phyloP scores from a whole-genome alignment of 2,113 vertebrate species.

The Heterochromis multidens region DNA sequence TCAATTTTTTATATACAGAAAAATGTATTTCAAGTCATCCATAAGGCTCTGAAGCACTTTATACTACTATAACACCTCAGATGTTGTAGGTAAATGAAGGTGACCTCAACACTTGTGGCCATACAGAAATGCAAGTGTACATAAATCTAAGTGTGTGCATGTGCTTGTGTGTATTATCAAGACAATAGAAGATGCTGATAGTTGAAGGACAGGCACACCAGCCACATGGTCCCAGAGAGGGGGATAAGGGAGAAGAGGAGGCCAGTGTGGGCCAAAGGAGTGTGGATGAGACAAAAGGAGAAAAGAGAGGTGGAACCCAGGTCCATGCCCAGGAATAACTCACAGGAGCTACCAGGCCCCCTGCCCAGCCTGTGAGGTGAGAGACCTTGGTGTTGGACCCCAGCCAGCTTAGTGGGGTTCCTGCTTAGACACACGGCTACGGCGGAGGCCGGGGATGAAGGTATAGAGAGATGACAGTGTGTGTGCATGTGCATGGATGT shows the following conservation, averaged over 20 bases:
- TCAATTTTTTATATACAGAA: not conserved
- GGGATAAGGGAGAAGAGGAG: slow-evolving; percentile 55
- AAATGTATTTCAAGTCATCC: not conserved
- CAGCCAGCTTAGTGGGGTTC: slow-evolving; percentile 72
- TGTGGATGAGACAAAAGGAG: slow-evolving; percentile 55
- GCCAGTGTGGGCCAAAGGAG: slow-evolving; percentile 43
- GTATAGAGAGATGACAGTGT: slow-evolving; percentile 55
- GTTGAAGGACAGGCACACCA: slow-evolving; percentile 72
- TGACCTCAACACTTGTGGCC: slow-evolving; percentile 43
- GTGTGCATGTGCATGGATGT: not conserved
- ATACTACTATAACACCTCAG: slow-evolving; percentile 16
- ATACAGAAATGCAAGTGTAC: not conserved
- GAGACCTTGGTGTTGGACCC: slow-evolving; percentile 72
- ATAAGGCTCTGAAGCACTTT: not conserved
- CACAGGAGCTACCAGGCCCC: slow-evolving; percentile 55
- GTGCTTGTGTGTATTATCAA: slow-evolving; percentile 27
- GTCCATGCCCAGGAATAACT: slow-evolving; percentile 71
- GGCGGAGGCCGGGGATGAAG: slow-evolving; percentile 44
- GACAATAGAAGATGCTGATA: slow-evolving; percentile 61
- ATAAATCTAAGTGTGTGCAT: slow-evolving; percentile 27
- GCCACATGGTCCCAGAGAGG: slow-evolving; percentile 61
- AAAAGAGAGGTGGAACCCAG: slow-evolving; percentile 42
- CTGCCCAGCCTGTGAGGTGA: slow-evolving; percentile 71
- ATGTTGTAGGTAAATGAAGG: slow-evolving; percentile 32
- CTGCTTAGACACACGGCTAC: slow-evolving; percentile 56